Conservation (phyloP, 1,140 invertebrate species). For the Eulimnadia texana region DNA sequence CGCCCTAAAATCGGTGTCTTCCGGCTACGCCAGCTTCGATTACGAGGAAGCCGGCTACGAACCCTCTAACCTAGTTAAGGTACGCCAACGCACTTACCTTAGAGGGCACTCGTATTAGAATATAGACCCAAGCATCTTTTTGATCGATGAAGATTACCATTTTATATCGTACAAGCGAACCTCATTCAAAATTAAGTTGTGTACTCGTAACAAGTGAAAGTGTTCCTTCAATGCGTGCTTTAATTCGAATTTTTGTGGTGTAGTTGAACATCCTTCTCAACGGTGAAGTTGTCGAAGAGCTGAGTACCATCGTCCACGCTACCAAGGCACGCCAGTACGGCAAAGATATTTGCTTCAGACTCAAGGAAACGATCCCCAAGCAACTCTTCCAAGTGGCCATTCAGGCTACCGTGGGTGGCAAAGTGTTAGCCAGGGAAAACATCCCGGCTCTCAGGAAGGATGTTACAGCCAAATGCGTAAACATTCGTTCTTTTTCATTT, state of each 20-base stretch:
- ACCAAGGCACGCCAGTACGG: constrained; percentile 50
- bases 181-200: neutral
- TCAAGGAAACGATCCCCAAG: constrained; percentile 77
- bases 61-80: constrained; percentile 51
- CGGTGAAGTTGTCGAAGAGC: constrained; percentile 65
- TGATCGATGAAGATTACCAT: neutral
- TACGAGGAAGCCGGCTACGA: constrained; percentile 85
- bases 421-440: constrained; percentile 72
- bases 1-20: constrained; percentile 68
- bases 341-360: constrained; percentile 51
- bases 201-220: neutral
- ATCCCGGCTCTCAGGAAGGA: constrained; percentile 80
- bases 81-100: constrained; percentile 27
- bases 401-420: constrained; percentile 67
- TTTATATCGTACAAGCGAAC: neutral
- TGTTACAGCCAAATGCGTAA: constrained; percentile 82
- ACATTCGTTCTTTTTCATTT: constrained; percentile 18
- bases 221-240: too few relatives aligned
- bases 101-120: neutral
- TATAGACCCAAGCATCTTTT: neutral
- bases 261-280: constrained; percentile 70
- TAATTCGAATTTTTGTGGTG: too few relatives aligned
- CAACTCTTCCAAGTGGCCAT: constrained; percentile 76
- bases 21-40: constrained; percentile 94
- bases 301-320: constrained; percentile 65